Evolutionary conservation across 2,797 vertebrate genomes (phyloP).

Genomic region (Artibeus lituratus): DNA sequence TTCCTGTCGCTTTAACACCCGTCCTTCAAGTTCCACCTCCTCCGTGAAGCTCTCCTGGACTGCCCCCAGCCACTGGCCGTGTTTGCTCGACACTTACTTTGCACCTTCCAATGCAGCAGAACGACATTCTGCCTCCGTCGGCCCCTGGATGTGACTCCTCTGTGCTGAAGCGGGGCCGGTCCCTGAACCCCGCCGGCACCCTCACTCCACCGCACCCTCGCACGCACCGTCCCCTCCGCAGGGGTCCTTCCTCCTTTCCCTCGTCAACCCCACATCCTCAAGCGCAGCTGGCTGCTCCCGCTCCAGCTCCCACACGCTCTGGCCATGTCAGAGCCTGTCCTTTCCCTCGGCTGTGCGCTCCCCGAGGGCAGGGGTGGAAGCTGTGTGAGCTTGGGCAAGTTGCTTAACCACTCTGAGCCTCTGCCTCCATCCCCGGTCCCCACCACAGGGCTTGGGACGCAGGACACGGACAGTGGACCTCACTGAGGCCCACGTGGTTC

Average conservation of each 20-base stretch:
- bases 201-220: no score
- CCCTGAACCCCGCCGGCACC: accelerated
- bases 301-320: accelerated
- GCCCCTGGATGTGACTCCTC: no score
- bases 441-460: background rate
- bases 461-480: accelerated
- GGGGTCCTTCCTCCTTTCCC: accelerated
- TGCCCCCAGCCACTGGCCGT: background rate
- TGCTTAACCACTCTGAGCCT: background rate
- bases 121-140: background rate
- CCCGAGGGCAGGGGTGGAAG: background rate
- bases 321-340: background rate
- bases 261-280: background rate
- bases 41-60: background rate
- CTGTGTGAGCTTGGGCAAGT: background rate
- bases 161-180: background rate
- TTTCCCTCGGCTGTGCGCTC: background rate
- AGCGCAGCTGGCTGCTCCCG: background rate
- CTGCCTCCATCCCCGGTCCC: background rate
- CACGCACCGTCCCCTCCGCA: background rate
- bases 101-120: background rate
- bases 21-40: background rate
- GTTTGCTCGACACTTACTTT: background rate
- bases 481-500: background rate
- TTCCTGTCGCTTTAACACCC: background rate